phyloP scores from a whole-genome alignment of 2,113 vertebrate genomes.

The Stegastes partitus region DNA sequence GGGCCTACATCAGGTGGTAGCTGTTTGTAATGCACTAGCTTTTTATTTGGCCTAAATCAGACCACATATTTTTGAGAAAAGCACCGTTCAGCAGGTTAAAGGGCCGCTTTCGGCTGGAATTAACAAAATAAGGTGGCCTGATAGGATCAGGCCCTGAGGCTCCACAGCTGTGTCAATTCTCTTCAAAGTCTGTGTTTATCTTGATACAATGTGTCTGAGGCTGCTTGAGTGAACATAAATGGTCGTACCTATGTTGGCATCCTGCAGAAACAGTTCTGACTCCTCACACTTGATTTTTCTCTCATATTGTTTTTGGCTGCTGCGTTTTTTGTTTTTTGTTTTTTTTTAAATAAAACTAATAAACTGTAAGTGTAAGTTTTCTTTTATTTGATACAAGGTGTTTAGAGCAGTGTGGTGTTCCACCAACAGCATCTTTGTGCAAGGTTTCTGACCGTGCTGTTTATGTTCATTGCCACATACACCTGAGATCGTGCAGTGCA shows the following conservation, averaged over 20 bases:
- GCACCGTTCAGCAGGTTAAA: no score
- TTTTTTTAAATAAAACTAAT: constrained; percentile 51
- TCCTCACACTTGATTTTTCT: constrained; percentile 27
- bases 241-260: not conserved
- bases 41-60: no score
- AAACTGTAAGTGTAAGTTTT: constrained; percentile 36
- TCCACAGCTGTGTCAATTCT: not conserved
- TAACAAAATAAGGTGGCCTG: not conserved
- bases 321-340: constrained; percentile 33
- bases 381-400: not conserved
- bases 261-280: constrained; percentile 4
- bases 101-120: not conserved
- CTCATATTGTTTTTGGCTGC: constrained; percentile 37
- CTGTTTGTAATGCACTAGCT: no score
- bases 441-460: not conserved
- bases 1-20: no score
- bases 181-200: not conserved
- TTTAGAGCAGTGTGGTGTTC: not conserved
- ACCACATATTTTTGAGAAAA: not conserved
- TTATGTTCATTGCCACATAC: not conserved
- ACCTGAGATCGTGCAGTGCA: no score
- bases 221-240: not conserved
- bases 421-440: not conserved
- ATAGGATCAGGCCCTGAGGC: not conserved
- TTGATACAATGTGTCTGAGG: not conserved